These are phyloP conservation scores for Pionites leucogaster DNA, from an alignment of 2,113 vertebrate species.

Conservation along the genomic window DNA sequence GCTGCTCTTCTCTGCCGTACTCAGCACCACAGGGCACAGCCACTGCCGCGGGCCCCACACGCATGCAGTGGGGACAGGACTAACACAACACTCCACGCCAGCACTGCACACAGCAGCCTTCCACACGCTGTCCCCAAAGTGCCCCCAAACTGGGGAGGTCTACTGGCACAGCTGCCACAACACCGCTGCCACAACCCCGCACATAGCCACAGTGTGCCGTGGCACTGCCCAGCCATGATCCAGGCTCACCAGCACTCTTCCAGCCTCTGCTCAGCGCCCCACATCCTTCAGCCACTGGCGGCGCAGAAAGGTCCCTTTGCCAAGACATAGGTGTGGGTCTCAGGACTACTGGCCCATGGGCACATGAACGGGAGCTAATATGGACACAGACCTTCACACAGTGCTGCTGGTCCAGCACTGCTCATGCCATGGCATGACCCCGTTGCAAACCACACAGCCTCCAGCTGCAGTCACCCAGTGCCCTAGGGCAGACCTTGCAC, in stretches of 20 bases:
- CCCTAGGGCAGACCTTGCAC: not conserved
- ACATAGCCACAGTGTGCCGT: not conserved
- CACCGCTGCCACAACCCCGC: not conserved
- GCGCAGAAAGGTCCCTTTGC: not conserved
- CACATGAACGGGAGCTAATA: not conserved
- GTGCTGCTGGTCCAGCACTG: not conserved
- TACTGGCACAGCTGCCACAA: not conserved
- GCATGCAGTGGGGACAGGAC: rapidly evolving
- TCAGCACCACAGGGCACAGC: not conserved
- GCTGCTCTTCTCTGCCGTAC: not conserved
- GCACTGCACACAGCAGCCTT: rapidly evolving
- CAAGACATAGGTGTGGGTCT: rapidly evolving
- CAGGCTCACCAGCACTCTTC: not conserved
- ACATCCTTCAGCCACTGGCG: rapidly evolving
- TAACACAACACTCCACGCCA: not conserved
- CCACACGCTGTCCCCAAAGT: not conserved
- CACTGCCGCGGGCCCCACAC: not conserved
- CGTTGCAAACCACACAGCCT: not conserved
- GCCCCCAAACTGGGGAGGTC: not conserved
- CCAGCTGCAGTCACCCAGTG: not conserved
- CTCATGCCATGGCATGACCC: rapidly evolving
- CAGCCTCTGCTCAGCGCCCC: not conserved
- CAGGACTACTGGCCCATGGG: not conserved
- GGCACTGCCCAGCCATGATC: not conserved
- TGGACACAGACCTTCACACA: not conserved